These are phyloP conservation scores for Pipistrellus nathusii DNA, from an alignment of 2,797 vertebrate genomes.

Conservation along the genomic window DNA sequence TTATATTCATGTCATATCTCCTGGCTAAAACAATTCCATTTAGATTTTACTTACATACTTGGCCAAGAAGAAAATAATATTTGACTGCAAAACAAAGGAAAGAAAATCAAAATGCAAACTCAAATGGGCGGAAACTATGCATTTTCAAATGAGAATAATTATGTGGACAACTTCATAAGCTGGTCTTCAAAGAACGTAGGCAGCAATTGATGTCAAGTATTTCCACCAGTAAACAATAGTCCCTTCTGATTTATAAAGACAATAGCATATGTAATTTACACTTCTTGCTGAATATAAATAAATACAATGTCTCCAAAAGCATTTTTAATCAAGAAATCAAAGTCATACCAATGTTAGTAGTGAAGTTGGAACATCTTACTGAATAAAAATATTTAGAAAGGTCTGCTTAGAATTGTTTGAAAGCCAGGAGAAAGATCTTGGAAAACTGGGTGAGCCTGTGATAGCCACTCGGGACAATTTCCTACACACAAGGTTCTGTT, in stretches of 20 bases:
- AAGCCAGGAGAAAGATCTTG: neutral
- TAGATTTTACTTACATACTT: constrained; percentile 73
- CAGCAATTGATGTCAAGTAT: constrained; percentile 55
- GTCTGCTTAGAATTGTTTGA: neutral
- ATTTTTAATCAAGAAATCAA: constrained; percentile 54
- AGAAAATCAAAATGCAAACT: constrained; percentile 71
- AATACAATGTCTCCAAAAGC: constrained; percentile 1
- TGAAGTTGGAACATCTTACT: neutral
- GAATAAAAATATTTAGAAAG: neutral
- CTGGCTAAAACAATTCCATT: constrained; percentile 62
- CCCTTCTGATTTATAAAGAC: constrained; percentile 45
- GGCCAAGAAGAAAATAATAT: constrained; percentile 76
- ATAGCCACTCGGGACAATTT: neutral
- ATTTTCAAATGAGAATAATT: constrained; percentile 75
- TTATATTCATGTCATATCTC: constrained; percentile 69
- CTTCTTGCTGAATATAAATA: constrained; percentile 46
- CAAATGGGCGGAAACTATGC: constrained; percentile 75
- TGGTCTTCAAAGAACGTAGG: neutral
- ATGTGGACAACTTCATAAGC: constrained; percentile 60
- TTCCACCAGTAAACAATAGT: constrained; percentile 66
- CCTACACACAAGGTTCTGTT: neutral
- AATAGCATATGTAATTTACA: constrained; percentile 1
- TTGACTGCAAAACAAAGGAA: constrained; percentile 79
- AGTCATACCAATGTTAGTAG: neutral
- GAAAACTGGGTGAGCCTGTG: neutral